Percentiles rank a stretch among this genome's conserved stretches.
Evolutionary conservation across 2,888 invertebrate species (phyloP).

Genomic region (Andrena dorsata): DNA sequence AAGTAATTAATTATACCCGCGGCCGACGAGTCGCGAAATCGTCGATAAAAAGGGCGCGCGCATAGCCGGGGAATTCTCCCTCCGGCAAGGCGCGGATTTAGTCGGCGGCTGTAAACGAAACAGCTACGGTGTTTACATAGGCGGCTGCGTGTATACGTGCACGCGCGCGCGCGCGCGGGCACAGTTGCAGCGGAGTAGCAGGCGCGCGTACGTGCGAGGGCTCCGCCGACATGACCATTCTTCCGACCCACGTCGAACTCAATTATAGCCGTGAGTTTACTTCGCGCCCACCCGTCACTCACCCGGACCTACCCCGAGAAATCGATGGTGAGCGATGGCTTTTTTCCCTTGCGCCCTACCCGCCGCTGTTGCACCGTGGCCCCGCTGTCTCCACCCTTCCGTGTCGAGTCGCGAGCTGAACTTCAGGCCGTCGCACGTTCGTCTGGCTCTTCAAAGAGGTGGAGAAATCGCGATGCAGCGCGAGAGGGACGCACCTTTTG

Average conservation of each 20-base stretch:
- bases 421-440: conserved; percentile 11
- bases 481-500: not conserved
- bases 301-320: conserved; percentile 66
- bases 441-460: conserved; percentile 29
- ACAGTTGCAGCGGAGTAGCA: not conserved
- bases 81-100: not conserved
- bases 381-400: not conserved
- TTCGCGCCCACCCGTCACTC: conserved; percentile 64
- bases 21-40: conserved; percentile 45
- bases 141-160: not conserved
- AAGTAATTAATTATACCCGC: conserved; percentile 71
- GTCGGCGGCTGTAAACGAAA: not conserved
- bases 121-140: conserved; percentile 10
- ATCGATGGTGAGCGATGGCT: conserved; percentile 74
- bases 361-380: conserved; percentile 13
- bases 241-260: conserved; percentile 70
- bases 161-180: not conserved
- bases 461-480: conserved; percentile 24
- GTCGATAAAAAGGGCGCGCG: conserved; percentile 62
- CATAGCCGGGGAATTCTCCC: conserved; percentile 24
- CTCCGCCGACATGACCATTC: conserved; percentile 55
- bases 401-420: conserved; percentile 21
- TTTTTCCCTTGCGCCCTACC: conserved; percentile 37
- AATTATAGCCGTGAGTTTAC: conserved; percentile 71
- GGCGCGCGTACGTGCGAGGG: conserved; percentile 4